Conservation (phyloP, 1,140 invertebrate species). For the Paraescarpia echinospica region DNA sequence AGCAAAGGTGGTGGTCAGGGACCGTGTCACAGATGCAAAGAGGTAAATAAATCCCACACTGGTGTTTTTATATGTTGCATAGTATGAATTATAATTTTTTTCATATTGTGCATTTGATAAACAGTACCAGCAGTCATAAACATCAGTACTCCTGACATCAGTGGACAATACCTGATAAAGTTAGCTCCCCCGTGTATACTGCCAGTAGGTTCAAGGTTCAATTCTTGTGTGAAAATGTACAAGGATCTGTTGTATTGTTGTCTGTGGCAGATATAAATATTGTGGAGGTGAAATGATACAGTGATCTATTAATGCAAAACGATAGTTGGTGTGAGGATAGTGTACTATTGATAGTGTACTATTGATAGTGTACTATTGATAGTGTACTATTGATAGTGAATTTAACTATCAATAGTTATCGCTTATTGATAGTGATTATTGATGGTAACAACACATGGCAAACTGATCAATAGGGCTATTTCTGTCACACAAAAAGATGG, state of each 20-base stretch:
- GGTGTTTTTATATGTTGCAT: background rate
- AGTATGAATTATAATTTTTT: background rate
- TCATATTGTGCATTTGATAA: background rate
- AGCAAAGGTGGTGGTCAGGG: background rate
- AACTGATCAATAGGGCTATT: too few species aligned
- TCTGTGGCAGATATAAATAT: background rate
- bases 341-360: too few species aligned
- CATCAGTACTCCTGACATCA: background rate
- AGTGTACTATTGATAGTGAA: too few species aligned
- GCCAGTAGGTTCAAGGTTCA: background rate
- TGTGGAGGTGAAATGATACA: background rate
- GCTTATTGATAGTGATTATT: too few species aligned
- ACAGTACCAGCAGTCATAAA: background rate
- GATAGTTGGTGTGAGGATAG: background rate
- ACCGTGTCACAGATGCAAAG: background rate
- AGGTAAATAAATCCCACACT: background rate
- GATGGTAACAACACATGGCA: too few species aligned
- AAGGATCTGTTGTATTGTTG: background rate
- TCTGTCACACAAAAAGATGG: too few species aligned
- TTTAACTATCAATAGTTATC: too few species aligned
- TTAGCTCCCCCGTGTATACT: background rate
- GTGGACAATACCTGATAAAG: background rate
- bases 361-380: conserved; percentile 8
- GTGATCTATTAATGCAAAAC: background rate
- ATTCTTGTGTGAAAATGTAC: background rate